Base-by-base conservation (phyloP, 2,113 vertebrate genomes). In the Bombycilla garrulus region DNA sequence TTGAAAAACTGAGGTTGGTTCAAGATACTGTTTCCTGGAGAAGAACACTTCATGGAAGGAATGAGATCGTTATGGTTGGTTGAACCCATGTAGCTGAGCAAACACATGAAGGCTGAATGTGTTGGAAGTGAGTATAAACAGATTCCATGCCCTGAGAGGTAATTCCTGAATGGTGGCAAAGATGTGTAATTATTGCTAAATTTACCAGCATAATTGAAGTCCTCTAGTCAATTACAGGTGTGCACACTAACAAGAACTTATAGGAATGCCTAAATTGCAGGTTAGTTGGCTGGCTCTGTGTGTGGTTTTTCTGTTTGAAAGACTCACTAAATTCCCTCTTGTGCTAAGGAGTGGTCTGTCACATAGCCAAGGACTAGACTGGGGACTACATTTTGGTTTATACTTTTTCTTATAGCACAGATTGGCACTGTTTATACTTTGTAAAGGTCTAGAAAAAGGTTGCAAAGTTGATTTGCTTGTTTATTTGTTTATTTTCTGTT, bases 121-220 rank as follows among this genome's bases (percentile, higher is more conserved):
- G 21, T 44, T 93, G 82, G 28, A 66, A 82, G 44, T 95, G 62
- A 89, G 65, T 62, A 62, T 82, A 77, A 92, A 87, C 74, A 95
- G 57, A 94, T 93, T 88, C 77, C 45, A 45, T 83, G 93, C 92
- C 92, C 87, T 72, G 71, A 83, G 85, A 92, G 93, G 58, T 91
- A 91, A 81, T 95, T 95, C 47, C 42, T 82, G 33, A 91, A 31
- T 38, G 29, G 79, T 95, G 54, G 74, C 71, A 96, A 81, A 90
- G 79, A 67, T 81, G 62, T 85, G 71, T 95, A 90, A 93, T 95
- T 87, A 82, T 88, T 86, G 57, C 88, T 93, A 92, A 96, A 96
- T 95, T 91, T 87, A 61, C 91, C 81, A 82, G 45, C 45, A 29
- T 90, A 91, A 91, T 73, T 94, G 73, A 95, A 85, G 70, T 82